Conservation (phyloP, 2,797 vertebrate species). For the Eleutherodactylus coqui region DNA sequence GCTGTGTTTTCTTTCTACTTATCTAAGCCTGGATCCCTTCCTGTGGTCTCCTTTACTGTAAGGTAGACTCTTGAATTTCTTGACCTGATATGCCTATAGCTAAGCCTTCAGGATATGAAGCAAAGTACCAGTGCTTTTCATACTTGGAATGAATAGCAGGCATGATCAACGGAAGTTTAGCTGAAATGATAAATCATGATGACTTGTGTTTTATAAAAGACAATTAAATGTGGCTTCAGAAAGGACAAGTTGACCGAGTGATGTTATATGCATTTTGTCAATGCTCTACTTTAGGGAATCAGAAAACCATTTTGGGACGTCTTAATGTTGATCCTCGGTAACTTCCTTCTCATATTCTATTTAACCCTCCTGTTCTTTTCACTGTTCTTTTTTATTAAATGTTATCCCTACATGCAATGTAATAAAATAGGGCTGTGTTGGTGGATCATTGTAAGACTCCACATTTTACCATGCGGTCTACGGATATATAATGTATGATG, state of each 20-base stretch:
- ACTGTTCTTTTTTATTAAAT: not conserved
- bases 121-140: not conserved
- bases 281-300: not conserved
- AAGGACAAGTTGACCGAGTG: not conserved
- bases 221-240: not conserved
- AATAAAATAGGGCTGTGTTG: constrained; percentile 11
- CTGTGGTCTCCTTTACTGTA: not conserved
- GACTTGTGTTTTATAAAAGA: not conserved
- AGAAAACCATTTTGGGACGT: not conserved
- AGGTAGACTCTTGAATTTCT: not conserved
- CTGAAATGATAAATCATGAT: not conserved
- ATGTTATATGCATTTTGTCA: not conserved
- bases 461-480: constrained; percentile 22
- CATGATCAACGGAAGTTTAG: not conserved
- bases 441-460: constrained; percentile 19
- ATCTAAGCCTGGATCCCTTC: not conserved
- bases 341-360: not conserved
- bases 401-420: not conserved
- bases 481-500: not conserved
- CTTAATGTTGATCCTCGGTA: not conserved
- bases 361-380: constrained; percentile 26
- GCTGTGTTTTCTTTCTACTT: not conserved
- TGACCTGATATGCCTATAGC: not conserved
- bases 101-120: not conserved
- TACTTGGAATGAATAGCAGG: not conserved